Evolutionary conservation across 2,888 invertebrate species (phyloP), one percentile per base, ranked within the genome.

Genomic region (Dynastes hyllus): DNA sequence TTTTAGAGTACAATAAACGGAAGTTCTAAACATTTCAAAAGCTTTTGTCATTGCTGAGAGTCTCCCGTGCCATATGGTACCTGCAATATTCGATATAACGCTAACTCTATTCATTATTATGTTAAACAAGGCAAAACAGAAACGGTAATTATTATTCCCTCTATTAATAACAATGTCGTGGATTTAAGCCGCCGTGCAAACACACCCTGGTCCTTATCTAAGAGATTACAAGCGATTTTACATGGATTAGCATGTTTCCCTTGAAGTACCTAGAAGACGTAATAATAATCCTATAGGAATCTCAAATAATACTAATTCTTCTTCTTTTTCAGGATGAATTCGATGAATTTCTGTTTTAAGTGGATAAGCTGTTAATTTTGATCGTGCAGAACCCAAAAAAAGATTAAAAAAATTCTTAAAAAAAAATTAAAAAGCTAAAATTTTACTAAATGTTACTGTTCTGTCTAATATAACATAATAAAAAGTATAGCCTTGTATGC

Each of bases 371-470:
- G 63, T 40, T 67, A 66, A 6, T 40, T 58, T 50, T 40, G n/a
- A 77, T 55, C 70, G 78, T 79, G 77, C 79, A 77, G 77, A 79
- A 71, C 77, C 77, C 79, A 76, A 79, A 66, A 70, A 37, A 29
- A 29, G 13, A 75, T 37, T 45, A 5, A 53, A 45, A 66, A 67
- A 67, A 67, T 40, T 1, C 13, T 50, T 45, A 37, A 67, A 67
- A 50, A 67, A 22, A 16, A 40, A 67, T 55, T n/a, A 55, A 55
- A 51, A 29, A 22, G 61, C 61, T 61, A 61, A 61, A 61, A 61
- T 22, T 3, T 58, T 61, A 61, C 61, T 61, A 61, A 61, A 61
- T 61, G 61, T 61, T 61, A 61, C 22, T 61, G 27, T 29, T 6
- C 9, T 65, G n/a, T 65, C 22, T 32, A 69, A 40, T 71, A 55